phyloP scores from a whole-genome alignment of 2,113 vertebrate species.

The Gorsachius goisagi region DNA sequence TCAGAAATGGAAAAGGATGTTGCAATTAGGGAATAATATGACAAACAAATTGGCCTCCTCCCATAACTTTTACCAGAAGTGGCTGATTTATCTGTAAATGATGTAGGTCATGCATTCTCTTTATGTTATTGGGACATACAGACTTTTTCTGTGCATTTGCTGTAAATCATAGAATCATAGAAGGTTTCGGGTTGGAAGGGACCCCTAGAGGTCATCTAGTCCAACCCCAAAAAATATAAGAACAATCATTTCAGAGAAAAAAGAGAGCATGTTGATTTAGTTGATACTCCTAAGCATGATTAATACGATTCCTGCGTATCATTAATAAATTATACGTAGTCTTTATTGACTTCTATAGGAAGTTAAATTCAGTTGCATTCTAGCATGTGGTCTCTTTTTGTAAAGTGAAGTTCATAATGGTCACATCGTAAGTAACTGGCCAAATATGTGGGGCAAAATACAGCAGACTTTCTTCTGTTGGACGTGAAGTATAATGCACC shows the following conservation, averaged over 20 bases:
- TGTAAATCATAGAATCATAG: no score
- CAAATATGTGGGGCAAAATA: background rate
- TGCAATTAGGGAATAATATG: background rate
- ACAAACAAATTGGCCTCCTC: background rate
- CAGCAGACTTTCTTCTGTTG: background rate
- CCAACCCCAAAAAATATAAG: no score
- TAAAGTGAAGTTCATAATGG: background rate
- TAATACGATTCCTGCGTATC: background rate
- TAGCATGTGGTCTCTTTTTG: background rate
- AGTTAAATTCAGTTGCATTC: background rate
- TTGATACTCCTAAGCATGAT: background rate
- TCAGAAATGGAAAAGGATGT: slow-evolving; percentile 37
- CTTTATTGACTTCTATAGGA: background rate
- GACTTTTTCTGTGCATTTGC: background rate
- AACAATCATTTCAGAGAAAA: background rate
- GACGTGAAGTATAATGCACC: background rate
- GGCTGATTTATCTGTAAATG: background rate
- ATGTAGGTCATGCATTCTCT: background rate
- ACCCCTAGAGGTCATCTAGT: no score
- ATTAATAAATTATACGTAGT: background rate
- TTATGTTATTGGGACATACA: background rate
- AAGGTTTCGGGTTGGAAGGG: no score
- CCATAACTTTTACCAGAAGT: slow-evolving; percentile 50
- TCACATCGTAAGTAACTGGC: background rate
- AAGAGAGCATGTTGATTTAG: background rate